Percentiles rank a stretch among this genome's conserved stretches.
These are phyloP conservation scores for Dasypolia templi DNA, from an alignment of 2,888 invertebrate genomes.

Conservation along the genomic window DNA sequence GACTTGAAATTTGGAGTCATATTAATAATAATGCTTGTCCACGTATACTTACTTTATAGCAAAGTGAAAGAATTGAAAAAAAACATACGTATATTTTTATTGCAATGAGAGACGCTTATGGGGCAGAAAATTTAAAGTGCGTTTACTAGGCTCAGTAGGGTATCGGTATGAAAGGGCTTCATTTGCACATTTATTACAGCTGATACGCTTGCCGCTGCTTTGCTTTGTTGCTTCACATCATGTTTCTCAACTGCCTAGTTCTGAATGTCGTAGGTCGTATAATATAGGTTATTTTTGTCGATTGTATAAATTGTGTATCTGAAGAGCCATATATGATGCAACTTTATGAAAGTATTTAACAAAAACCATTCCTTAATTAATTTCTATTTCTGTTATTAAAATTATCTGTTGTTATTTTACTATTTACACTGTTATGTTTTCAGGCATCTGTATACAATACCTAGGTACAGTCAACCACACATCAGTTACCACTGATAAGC, in stretches of 20 bases:
- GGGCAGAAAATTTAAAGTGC: neutral
- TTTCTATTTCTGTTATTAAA: constrained; percentile 21
- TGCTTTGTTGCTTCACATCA: constrained; percentile 13
- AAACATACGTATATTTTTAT: neutral
- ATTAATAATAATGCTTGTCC: neutral
- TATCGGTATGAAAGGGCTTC: neutral
- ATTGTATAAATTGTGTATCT: neutral
- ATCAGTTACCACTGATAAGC: neutral
- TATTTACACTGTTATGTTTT: constrained; percentile 26
- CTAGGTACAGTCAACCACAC: neutral
- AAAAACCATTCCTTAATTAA: constrained; percentile 35
- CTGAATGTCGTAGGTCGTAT: constrained; percentile 1
- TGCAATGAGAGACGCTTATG: neutral
- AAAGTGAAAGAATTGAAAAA: neutral
- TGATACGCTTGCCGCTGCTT: neutral
- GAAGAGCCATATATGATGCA: neutral
- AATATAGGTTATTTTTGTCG: neutral
- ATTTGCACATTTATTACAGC: neutral
- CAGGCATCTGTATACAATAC: constrained; percentile 4
- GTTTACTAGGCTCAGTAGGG: neutral
- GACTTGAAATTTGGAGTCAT: neutral
- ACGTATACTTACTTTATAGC: no score
- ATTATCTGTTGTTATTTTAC: constrained; percentile 23
- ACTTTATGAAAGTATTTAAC: constrained; percentile 7
- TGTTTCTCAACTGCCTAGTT: constrained; percentile 4